A percentile compares a stretch with the other conserved stretches of the same genome.
phyloP scores from a whole-genome alignment of 2,888 invertebrate genomes.

The Graphium colonna region DNA sequence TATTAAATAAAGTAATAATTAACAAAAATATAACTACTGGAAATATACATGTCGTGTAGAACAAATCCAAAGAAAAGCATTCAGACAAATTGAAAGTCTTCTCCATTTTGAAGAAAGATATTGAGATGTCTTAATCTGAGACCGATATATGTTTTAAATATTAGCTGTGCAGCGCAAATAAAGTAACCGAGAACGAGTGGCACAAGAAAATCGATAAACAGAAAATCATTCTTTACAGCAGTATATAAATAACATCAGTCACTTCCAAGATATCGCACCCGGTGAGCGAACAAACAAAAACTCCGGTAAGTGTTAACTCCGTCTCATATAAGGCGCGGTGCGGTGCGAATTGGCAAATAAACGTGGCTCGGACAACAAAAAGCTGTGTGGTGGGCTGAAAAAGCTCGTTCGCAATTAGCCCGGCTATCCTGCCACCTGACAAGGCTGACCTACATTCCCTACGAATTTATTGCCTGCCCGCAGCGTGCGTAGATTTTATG shows the following conservation, averaged over 20 bases:
- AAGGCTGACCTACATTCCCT: conserved; percentile 44
- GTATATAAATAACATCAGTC: background rate
- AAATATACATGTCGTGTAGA: too few species aligned
- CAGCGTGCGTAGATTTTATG: conserved; percentile 21
- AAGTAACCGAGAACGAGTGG: too few species aligned
- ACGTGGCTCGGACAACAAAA: conserved; percentile 16
- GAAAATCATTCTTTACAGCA: too few species aligned
- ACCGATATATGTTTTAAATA: too few species aligned
- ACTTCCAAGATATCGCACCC: background rate
- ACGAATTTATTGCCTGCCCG: conserved; percentile 42
- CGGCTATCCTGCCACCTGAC: conserved; percentile 38
- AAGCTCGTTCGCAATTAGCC: conserved; percentile 34
- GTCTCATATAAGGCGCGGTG: conserved; percentile 13
- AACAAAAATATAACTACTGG: too few species aligned
- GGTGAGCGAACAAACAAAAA: background rate
- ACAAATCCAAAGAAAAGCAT: too few species aligned
- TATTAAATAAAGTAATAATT: too few species aligned
- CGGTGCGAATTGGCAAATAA: conserved; percentile 17
- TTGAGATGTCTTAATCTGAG: too few species aligned
- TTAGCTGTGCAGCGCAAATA: too few species aligned
- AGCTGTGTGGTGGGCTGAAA: conserved; percentile 14
- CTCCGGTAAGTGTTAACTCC: conserved; percentile 6
- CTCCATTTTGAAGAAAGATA: too few species aligned
- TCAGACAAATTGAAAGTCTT: too few species aligned
- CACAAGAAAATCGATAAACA: too few species aligned